Conservation (phyloP, 2,888 invertebrate genomes). For the Campopleginae sp. region DNA sequence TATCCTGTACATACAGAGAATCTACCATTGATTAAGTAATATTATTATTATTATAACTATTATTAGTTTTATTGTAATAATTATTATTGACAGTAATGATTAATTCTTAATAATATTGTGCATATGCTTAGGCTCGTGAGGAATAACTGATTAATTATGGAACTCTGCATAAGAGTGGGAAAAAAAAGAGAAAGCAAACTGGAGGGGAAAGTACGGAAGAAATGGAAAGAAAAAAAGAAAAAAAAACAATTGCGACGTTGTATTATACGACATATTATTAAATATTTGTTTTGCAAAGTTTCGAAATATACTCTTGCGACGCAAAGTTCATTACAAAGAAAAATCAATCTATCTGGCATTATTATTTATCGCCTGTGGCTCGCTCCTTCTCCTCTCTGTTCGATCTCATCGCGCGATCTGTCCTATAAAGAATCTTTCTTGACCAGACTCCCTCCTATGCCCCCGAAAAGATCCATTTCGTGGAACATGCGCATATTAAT, state of each 20-base stretch:
- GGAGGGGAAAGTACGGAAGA: not conserved
- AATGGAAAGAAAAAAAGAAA: slow-evolving; percentile 26
- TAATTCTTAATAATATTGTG: slow-evolving; percentile 71
- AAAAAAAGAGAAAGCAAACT: slow-evolving; percentile 37
- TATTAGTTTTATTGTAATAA: slow-evolving; percentile 71
- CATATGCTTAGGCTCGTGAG: slow-evolving; percentile 77
- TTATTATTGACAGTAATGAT: slow-evolving; percentile 69
- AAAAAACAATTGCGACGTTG: slow-evolving; percentile 61
- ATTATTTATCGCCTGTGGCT: slow-evolving; percentile 37
- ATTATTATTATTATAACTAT: slow-evolving; percentile 54
- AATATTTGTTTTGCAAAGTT: slow-evolving; percentile 80
- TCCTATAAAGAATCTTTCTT: slow-evolving; percentile 43
- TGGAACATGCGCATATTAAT: slow-evolving; percentile 44
- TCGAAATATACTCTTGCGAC: slow-evolving; percentile 80
- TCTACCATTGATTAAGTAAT: slow-evolving; percentile 73
- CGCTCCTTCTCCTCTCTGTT: not conserved
- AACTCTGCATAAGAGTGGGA: not conserved
- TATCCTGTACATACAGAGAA: slow-evolving; percentile 80
- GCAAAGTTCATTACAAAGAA: slow-evolving; percentile 68
- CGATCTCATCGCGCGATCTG: slow-evolving; percentile 7
- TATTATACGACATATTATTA: slow-evolving; percentile 75
- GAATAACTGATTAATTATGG: slow-evolving; percentile 47
- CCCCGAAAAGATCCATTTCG: slow-evolving; percentile 43
- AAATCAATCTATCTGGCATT: slow-evolving; percentile 52
- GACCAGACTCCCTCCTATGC: not conserved